A percentile compares a stretch with the other conserved stretches of the same genome.
phyloP scores from a whole-genome alignment of 2,888 invertebrate species.

The Phoenoteleia sp. region DNA sequence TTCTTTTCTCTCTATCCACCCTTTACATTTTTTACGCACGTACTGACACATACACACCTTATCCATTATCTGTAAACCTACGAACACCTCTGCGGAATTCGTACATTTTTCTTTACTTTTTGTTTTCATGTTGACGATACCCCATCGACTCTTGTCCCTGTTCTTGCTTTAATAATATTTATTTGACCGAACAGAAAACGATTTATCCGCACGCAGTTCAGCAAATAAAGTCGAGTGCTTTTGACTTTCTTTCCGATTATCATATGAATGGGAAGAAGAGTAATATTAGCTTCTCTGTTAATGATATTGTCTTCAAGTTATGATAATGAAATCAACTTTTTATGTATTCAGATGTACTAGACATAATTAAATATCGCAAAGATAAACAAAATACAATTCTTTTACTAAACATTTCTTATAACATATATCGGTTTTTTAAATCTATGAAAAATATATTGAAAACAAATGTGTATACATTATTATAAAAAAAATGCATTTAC shows the following conservation, averaged over 20 bases:
- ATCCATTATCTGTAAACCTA: slow-evolving; percentile 37
- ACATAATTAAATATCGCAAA: too few relatives aligned
- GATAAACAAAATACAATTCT: too few relatives aligned
- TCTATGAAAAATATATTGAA: too few relatives aligned
- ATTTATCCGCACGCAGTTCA: neutral
- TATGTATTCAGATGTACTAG: too few relatives aligned
- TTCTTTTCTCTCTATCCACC: slow-evolving; percentile 26
- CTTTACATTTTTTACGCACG: slow-evolving; percentile 45
- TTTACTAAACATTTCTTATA: too few relatives aligned
- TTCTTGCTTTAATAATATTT: slow-evolving; percentile 30
- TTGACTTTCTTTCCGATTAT: neutral
- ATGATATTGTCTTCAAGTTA: too few relatives aligned
- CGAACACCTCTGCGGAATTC: slow-evolving; percentile 24
- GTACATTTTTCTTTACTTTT: slow-evolving; percentile 27
- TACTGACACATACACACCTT: slow-evolving; percentile 36
- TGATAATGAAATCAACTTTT: too few relatives aligned
- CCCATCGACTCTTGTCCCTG: slow-evolving; percentile 29
- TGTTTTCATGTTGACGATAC: slow-evolving; percentile 26
- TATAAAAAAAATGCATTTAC: too few relatives aligned
- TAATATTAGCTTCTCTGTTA: neutral
- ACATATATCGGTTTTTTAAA: too few relatives aligned
- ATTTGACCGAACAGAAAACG: slow-evolving; percentile 8
- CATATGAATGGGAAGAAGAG: neutral
- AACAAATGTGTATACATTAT: too few relatives aligned
- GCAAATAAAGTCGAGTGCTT: slow-evolving; percentile 2